Evolutionary conservation across 2,888 invertebrate species (phyloP).

Genomic region (Ophion slaviceki): DNA sequence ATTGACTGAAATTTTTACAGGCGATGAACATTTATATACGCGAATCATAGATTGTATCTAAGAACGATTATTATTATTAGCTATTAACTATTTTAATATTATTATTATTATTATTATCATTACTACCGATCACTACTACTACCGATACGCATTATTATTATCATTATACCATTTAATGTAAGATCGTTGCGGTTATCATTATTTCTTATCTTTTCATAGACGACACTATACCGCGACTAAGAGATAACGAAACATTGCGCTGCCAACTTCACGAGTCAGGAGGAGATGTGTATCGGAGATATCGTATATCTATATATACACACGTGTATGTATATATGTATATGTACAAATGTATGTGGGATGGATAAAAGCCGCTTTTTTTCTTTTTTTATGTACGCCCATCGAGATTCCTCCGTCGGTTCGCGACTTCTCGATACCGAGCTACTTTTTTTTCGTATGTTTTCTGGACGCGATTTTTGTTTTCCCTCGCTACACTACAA

Average conservation of each 20-base stretch:
- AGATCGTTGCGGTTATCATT: conserved; percentile 53
- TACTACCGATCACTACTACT: conserved; percentile 62
- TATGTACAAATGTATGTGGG: conserved; percentile 52
- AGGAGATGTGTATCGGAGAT: conserved; percentile 62
- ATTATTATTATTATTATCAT: conserved; percentile 65
- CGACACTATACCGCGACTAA: conserved; percentile 54
- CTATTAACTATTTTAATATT: conserved; percentile 52
- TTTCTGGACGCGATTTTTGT: neutral
- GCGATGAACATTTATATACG: conserved; percentile 73
- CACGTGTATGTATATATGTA: conserved; percentile 54
- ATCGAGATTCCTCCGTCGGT: neutral
- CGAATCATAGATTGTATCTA: conserved; percentile 63
- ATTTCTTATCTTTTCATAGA: conserved; percentile 59
- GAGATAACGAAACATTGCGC: conserved; percentile 71
- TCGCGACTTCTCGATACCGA: neutral
- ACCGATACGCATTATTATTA: conserved; percentile 62
- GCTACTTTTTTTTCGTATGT: neutral
- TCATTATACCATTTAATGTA: conserved; percentile 48
- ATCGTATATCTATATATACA: conserved; percentile 42
- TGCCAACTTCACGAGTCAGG: conserved; percentile 72
- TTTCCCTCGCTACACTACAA: too few relatives aligned
- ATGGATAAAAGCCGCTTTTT: neutral
- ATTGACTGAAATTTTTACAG: conserved; percentile 76
- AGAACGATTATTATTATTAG: conserved; percentile 58
- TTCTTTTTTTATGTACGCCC: neutral